These are phyloP conservation scores for Fabriciana adippe DNA, from an alignment of 2,888 invertebrate genomes.

Conservation along the genomic window DNA sequence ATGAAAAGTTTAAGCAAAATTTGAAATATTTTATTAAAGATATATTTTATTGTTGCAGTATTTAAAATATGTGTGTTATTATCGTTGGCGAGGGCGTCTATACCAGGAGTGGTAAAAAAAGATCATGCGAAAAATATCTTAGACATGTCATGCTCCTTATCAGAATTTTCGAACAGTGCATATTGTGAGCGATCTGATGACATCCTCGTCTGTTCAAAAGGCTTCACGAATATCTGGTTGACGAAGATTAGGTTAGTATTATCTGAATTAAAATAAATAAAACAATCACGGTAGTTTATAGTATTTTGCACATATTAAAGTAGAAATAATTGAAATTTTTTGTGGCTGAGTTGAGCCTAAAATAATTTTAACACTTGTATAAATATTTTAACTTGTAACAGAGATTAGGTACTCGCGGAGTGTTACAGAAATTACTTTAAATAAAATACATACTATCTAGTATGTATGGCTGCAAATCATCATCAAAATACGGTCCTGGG, in stretches of 20 bases:
- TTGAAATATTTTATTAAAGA: no score
- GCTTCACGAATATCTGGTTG: slow-evolving; percentile 58
- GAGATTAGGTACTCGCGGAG: no score
- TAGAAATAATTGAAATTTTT: no score
- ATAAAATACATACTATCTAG: no score
- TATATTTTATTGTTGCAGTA: slow-evolving; percentile 40
- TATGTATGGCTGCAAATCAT: no score
- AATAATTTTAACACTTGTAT: no score
- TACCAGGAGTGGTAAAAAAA: slow-evolving; percentile 54
- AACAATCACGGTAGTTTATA: no score
- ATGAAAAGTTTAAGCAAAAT: no score
- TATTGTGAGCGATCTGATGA: slow-evolving; percentile 51
- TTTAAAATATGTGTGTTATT: slow-evolving; percentile 46
- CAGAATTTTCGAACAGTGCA: slow-evolving; percentile 51
- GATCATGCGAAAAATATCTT: slow-evolving; percentile 46
- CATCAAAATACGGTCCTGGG: no score
- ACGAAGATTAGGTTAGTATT: slow-evolving; percentile 55
- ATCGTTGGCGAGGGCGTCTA: slow-evolving; percentile 48
- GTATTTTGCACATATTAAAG: background rate
- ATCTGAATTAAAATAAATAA: background rate
- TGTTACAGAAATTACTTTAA: no score
- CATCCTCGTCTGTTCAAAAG: slow-evolving; percentile 55
- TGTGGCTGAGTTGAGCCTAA: no score
- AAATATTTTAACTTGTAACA: no score
- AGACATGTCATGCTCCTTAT: slow-evolving; percentile 52